phyloP scores from a whole-genome alignment of 2,797 vertebrate genomes.

The Falco biarmicus region DNA sequence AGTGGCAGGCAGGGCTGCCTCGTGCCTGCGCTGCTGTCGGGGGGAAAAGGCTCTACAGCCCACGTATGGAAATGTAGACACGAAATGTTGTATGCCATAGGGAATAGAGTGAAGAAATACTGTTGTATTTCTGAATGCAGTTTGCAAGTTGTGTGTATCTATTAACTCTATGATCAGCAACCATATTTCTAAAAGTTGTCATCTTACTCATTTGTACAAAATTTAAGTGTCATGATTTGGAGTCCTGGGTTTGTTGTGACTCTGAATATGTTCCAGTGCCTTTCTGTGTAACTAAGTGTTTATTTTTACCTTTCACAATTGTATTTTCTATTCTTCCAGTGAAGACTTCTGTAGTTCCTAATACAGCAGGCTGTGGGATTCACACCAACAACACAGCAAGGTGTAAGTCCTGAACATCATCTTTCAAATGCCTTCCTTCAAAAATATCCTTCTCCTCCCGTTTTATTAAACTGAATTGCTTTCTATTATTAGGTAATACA shows the following conservation, averaged over 20 bases:
- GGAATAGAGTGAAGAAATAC: not conserved
- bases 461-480: not conserved
- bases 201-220: not conserved
- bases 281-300: not conserved
- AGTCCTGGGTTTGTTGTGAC: not conserved
- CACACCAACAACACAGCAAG: not conserved
- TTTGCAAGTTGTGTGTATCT: not conserved
- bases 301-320: not conserved
- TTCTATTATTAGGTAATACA: not conserved
- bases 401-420: not conserved
- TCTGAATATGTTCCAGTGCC: not conserved
- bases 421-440: not conserved
- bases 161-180: not conserved
- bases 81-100: not conserved
- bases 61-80: fast-evolving
- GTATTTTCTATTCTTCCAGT: not conserved
- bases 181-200: not conserved
- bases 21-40: fast-evolving
- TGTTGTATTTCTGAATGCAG: not conserved
- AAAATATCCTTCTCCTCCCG: not conserved
- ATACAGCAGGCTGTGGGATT: not conserved
- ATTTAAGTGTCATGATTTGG: not conserved
- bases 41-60: too few relatives aligned
- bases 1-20: not conserved
- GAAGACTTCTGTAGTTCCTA: not conserved